Percentiles rank a stretch among this genome's conserved stretches.
These are phyloP conservation scores for Pollenia angustigena DNA, from an alignment of 2,888 invertebrate species.

Conservation along the genomic window DNA sequence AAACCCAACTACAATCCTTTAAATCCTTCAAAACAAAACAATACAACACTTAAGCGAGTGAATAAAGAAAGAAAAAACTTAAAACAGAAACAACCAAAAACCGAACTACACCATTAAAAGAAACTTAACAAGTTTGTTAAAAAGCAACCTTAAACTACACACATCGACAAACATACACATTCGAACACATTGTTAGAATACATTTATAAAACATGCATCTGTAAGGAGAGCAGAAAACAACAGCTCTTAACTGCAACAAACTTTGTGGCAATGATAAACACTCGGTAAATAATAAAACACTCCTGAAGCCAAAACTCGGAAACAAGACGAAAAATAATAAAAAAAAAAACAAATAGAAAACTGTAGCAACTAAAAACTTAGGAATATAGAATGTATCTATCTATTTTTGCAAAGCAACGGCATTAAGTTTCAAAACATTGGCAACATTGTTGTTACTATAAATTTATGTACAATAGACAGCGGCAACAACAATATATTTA, in stretches of 20 bases:
- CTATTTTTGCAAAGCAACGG: conserved; percentile 29
- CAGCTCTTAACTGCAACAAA: conserved; percentile 63
- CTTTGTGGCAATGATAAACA: conserved; percentile 70
- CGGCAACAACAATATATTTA: background rate
- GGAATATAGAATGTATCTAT: background rate
- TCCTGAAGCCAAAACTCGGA: conserved; percentile 61
- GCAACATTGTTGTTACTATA: conserved; percentile 50
- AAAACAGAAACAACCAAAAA: conserved; percentile 36
- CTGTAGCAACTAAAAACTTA: conserved; percentile 40
- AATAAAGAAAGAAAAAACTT: background rate
- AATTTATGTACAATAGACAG: conserved; percentile 42
- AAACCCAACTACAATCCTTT: conserved; percentile 51
- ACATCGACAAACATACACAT: background rate
- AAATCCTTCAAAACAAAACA: conserved; percentile 47
- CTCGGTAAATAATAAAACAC: conserved; percentile 66
- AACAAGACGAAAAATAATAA: conserved; percentile 46
- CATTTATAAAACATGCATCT: conserved; percentile 27
- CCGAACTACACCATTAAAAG: conserved; percentile 62
- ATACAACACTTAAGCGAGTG: conserved; percentile 34
- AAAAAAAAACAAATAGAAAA: background rate
- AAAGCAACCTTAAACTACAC: conserved; percentile 59
- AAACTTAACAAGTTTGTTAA: conserved; percentile 72
- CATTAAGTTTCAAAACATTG: conserved; percentile 59
- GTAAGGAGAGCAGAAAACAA: conserved; percentile 36
- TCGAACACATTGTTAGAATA: background rate